Evolutionary conservation across 2,113 vertebrate genomes (phyloP).

Genomic region (Amphiprion percula): DNA sequence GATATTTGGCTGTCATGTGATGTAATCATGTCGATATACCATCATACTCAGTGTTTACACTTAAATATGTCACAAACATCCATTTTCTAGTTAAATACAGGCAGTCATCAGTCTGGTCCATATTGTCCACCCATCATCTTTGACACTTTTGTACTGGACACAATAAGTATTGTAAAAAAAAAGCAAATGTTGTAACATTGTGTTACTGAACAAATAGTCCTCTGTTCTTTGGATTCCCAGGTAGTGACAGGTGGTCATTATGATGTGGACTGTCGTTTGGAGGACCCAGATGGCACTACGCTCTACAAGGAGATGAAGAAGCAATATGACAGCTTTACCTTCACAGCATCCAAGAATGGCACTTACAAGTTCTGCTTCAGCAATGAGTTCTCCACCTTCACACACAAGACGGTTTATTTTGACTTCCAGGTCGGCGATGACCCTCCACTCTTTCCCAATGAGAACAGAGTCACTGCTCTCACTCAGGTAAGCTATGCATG

Average conservation of each 20-base stretch:
- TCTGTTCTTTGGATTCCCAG: slow-evolving; percentile 72
- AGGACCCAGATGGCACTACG: slow-evolving; percentile 91
- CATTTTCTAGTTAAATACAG: too few relatives aligned
- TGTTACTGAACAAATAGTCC: not conserved
- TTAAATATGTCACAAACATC: too few relatives aligned
- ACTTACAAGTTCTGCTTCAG: slow-evolving; percentile 99
- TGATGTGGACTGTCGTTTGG: slow-evolving; percentile 96
- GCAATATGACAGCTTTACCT: slow-evolving; percentile 98
- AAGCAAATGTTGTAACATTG: not conserved
- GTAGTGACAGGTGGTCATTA: slow-evolving; percentile 99
- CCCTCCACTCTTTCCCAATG: slow-evolving; percentile 96
- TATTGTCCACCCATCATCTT: too few relatives aligned
- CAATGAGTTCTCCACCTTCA: slow-evolving; percentile 99
- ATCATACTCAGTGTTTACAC: too few relatives aligned
- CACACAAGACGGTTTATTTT: slow-evolving; percentile 98
- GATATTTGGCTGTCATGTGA: too few relatives aligned
- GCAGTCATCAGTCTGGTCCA: too few relatives aligned
- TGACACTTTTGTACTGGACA: too few relatives aligned
- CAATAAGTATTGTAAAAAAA: too few relatives aligned
- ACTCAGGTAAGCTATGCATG: slow-evolving; percentile 89
- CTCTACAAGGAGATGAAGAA: slow-evolving; percentile 99
- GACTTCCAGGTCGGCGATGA: slow-evolving; percentile 99
- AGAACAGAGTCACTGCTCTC: slow-evolving; percentile 96
- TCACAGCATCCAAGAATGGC: slow-evolving; percentile 93
- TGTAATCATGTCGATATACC: too few relatives aligned